Evolutionary conservation across 2,888 invertebrate genomes (phyloP), one percentile per base, ranked within the genome.

Genomic region (Scrobipalpa atriplicella): DNA sequence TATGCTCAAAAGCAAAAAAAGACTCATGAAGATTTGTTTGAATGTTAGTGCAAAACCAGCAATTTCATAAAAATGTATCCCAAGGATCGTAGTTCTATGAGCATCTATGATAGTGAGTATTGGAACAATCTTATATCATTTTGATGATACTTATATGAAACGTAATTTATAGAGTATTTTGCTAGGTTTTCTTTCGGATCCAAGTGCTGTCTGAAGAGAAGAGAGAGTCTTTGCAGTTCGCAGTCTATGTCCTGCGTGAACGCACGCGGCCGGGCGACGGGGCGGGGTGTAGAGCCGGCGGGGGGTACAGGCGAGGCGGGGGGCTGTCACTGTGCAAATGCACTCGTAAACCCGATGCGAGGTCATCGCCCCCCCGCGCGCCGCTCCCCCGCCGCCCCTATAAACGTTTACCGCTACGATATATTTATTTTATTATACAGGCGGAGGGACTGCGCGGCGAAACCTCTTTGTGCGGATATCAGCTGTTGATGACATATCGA

Each of bases 311-410:
- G 73, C 72, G 68, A 71, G 62, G 78, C 72, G 77, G 79, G 82
- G 85, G 87, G 87, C 86, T 90, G 89, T 90, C 90, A 89, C 90
- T 89, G 89, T 86, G 90, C 90, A 90, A 90, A 90, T 89, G 90
- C 90, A 90, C 87, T 90, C 90, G 87, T 89, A 89, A 90, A 90
- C 86, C 85, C 81, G 83, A 79, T 79, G 77, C 82, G 88, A 81
- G 89, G 89, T 89, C 89, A 88, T 84, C 86, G 88, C 79, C 73
- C 81, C 79, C 76, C 81, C 77, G 54, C 54, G 54, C 54, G 54
- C 19, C 52, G 8, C 60, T 70, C 73, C 75, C 75, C 81, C 82
- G 74, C 81, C 73, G 77, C 73, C 69, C 78, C 81, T 81, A 82
- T 85, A 82, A 84, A 84, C 82, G 77, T 84, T 85, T 84, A 89